Conservation (phyloP, 2,888 invertebrate genomes). For the Cephalotes varians region DNA sequence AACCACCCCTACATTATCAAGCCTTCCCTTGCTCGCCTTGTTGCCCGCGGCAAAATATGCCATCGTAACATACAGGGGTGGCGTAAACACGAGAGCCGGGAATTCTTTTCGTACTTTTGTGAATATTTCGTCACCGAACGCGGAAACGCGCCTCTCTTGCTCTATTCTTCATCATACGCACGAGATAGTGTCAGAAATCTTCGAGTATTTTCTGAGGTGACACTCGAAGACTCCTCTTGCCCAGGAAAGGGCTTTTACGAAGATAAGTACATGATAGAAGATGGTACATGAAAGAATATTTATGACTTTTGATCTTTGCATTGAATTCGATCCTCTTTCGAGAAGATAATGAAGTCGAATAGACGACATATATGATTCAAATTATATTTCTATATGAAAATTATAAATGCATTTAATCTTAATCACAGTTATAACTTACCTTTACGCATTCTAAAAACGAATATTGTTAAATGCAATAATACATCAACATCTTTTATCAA, state of each 20-base stretch:
- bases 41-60: slow-evolving; percentile 67
- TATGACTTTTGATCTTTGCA: neutral
- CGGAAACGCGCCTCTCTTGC: neutral
- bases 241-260: neutral
- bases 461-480: neutral
- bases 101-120: slow-evolving; percentile 67
- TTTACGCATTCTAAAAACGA: neutral
- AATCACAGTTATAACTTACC: neutral
- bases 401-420: neutral
- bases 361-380: neutral
- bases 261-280: neutral
- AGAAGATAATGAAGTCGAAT: neutral
- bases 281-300: too few species aligned
- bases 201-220: neutral
- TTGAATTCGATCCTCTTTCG: neutral
- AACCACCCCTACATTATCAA: slow-evolving; percentile 68
- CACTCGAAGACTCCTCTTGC: neutral
- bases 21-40: slow-evolving; percentile 48
- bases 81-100: slow-evolving; percentile 67
- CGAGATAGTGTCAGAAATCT: neutral
- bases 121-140: slow-evolving; percentile 35
- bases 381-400: neutral
- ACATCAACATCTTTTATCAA: neutral
- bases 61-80: slow-evolving; percentile 71
- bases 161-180: neutral